Base-by-base conservation (phyloP, 2,888 invertebrate genomes). In the Drosophila conformis region DNA sequence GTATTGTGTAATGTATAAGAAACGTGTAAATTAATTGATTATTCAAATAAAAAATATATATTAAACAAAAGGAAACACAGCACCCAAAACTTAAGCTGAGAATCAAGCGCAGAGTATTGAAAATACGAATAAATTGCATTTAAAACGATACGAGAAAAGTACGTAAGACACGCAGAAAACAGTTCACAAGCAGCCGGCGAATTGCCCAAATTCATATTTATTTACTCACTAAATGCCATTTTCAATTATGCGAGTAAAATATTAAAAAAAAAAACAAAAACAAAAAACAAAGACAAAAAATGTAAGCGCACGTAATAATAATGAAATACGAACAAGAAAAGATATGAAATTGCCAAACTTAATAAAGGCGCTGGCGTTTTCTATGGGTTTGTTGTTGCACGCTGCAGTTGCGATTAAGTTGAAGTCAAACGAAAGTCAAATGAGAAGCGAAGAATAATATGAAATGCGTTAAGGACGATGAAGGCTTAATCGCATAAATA, bases 61-160 rank as follows among this genome's bases (percentile, higher is more conserved):
- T 29, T 15, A 21, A 56, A 54, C 60, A 53, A 46, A 25, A 15
- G 4, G 1, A 46, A 46, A 25, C 38, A 65, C 63, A 54, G 59
- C 61, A 69, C 40, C 27, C n/a, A 35, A n/a, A 35, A 38, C 38
- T 29, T 49, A 49, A 59, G 46, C 58, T 40, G 49, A 53, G 21
- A 36, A 21, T 58, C 38, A 52, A 65, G 58, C 68, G 72, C 64
- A 51, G 69, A 63, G 84, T 89, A 89, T 87, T 89, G 49, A 70
- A 83, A 80, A 85, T 83, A 85, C 89, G 65, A 74, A 80, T 83
- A 67, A 83, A 87, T 72, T 85, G 85, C 85, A 85, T 85, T 85
- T 85, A 90, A 88, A 83, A 72, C 53, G 54, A 73, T 75, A 67
- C 53, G 64, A 73, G 76, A 75, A 67, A 53, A 65, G 51, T 59